phyloP scores from a whole-genome alignment of 2,113 vertebrate genomes.

The Galemys pyrenaicus region DNA sequence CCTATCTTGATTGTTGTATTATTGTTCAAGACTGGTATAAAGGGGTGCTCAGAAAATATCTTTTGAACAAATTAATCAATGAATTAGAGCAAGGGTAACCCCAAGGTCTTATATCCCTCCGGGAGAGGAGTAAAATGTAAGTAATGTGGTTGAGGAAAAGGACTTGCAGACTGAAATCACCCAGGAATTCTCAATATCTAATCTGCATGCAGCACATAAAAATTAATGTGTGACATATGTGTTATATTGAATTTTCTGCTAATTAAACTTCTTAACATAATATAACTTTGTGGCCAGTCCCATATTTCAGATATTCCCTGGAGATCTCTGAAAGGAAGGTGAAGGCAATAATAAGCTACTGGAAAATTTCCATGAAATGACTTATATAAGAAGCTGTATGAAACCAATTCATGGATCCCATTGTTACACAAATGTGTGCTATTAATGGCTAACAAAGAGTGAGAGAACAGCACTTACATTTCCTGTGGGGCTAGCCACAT shows the following conservation, averaged over 20 bases:
- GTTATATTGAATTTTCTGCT: slow-evolving; percentile 53
- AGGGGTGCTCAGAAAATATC: neutral
- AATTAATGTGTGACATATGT: slow-evolving; percentile 3
- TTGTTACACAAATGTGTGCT: slow-evolving; percentile 40
- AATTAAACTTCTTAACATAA: slow-evolving; percentile 63
- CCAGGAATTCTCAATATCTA: slow-evolving; percentile 22
- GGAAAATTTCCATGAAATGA: slow-evolving; percentile 34
- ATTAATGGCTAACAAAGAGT: neutral
- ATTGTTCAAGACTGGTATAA: neutral
- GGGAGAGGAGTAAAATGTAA: slow-evolving; percentile 16
- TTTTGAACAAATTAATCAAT: neutral
- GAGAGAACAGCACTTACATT: slow-evolving; percentile 35
- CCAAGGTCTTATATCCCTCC: neutral
- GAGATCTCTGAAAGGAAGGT: slow-evolving; percentile 24
- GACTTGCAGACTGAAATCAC: neutral
- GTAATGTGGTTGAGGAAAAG: neutral
- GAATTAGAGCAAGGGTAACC: neutral
- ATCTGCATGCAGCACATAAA: slow-evolving; percentile 36
- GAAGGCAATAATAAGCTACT: neutral
- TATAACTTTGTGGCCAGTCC: slow-evolving; percentile 16
- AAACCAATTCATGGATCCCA: slow-evolving; percentile 25
- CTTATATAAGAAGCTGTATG: neutral
- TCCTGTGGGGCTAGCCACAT: neutral
- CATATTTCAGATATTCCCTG: slow-evolving; percentile 38
- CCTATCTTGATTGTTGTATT: neutral